These are phyloP conservation scores for Nansenia antarctica DNA, from an alignment of 2,113 vertebrate genomes.

Conservation along the genomic window DNA sequence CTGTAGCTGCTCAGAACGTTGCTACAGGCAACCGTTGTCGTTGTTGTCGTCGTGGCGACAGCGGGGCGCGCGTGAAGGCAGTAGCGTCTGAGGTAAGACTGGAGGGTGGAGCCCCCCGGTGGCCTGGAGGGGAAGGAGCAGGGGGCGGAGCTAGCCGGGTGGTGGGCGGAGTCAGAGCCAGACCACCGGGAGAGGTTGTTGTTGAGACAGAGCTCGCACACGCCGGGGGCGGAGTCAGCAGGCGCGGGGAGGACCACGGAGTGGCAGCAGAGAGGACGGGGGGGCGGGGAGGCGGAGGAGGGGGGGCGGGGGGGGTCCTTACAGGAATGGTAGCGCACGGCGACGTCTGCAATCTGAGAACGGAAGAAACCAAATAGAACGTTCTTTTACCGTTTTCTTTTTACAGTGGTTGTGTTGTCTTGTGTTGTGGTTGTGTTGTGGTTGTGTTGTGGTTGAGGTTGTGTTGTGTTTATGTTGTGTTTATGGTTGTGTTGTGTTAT, in stretches of 20 bases:
- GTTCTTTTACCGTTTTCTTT: no score
- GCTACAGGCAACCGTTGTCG: conserved; percentile 72
- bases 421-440: no score
- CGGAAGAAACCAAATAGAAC: conserved; percentile 3
- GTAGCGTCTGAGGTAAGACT: conserved; percentile 79
- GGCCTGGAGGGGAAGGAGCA: conserved; percentile 65
- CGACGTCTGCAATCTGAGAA: conserved; percentile 86
- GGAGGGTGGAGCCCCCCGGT: conserved; percentile 76
- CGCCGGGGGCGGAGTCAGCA: conserved; percentile 62
- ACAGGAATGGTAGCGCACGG: conserved; percentile 89
- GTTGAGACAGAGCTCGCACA: conserved; percentile 88
- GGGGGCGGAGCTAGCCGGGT: conserved; percentile 53
- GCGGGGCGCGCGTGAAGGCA: conserved; percentile 74
- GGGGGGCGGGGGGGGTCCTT: conserved; percentile 12
- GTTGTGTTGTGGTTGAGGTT: no score
- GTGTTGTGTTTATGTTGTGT: no score
- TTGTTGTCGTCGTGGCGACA: conserved; percentile 11
- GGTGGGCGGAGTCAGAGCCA: no score
- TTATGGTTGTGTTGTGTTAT: no score
- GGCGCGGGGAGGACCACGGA: conserved; percentile 75
- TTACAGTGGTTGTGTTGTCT: no score
- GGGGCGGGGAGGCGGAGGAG: conserved; percentile 12
- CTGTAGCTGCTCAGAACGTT: conserved; percentile 83
- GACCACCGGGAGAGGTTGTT: conserved; percentile 54
- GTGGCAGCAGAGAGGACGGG: conserved; percentile 82